These are phyloP conservation scores for Drosophila prolongata DNA, from an alignment of 2,888 invertebrate species.

Conservation along the genomic window DNA sequence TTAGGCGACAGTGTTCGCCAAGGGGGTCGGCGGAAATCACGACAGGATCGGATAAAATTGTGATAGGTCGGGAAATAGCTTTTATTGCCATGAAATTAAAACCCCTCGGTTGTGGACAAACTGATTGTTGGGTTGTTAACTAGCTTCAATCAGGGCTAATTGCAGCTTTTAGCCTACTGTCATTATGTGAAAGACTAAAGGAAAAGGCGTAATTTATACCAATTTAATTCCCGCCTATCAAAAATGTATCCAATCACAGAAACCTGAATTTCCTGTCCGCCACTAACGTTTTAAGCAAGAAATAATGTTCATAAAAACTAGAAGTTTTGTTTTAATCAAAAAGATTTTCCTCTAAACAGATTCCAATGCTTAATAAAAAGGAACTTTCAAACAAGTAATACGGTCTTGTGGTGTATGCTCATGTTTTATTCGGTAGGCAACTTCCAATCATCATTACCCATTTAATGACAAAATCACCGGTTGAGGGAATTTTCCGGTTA, in stretches of 20 bases:
- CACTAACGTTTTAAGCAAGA: too few relatives aligned
- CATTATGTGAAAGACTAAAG: background rate
- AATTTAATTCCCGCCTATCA: too few relatives aligned
- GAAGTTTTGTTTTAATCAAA: too few relatives aligned
- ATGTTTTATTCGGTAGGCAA: background rate
- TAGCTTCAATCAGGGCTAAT: constrained; percentile 7
- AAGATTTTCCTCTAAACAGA: too few relatives aligned
- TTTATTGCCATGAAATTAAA: constrained; percentile 2
- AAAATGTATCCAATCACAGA: too few relatives aligned
- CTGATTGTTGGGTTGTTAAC: constrained; percentile 15
- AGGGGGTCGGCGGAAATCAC: constrained; percentile 16
- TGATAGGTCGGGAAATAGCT: constrained; percentile 2
- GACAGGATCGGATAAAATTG: constrained; percentile 19
- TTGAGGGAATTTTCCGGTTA: background rate
- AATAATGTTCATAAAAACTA: too few relatives aligned
- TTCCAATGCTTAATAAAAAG: too few relatives aligned
- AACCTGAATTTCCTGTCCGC: too few relatives aligned
- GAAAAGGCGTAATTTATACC: too few relatives aligned
- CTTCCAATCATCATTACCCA: background rate
- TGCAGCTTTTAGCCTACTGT: background rate
- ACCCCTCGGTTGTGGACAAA: background rate
- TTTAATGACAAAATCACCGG: background rate
- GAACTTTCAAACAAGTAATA: too few relatives aligned
- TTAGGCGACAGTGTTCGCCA: constrained; percentile 30
- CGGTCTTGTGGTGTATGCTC: too few relatives aligned